Evolutionary conservation across 1,140 invertebrate species (phyloP), one percentile per base, ranked within the genome.

Genomic region (Penaeus indicus): DNA sequence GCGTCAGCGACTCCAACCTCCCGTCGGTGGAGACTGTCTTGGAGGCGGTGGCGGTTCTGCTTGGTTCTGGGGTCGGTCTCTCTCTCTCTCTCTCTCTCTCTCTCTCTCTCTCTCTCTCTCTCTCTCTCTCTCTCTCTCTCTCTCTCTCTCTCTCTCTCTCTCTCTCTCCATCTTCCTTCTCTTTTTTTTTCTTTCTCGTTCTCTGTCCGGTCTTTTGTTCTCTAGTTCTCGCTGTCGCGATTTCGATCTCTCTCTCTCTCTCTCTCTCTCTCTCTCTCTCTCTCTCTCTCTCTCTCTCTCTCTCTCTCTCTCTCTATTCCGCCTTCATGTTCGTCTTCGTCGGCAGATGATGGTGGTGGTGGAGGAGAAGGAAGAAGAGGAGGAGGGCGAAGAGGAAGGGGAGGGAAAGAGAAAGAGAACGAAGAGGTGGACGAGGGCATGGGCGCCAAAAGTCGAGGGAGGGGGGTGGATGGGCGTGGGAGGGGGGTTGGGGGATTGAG

Each of bases 1-100:
- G 81, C 87, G 87, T 89, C 87, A 89, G 69, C 83, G 81, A 84
- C 82, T 89, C 81, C 79, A 75, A 78, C 81, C 79, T 84, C 62
- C 85, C 85, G 64, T 80, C 85, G 85, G 61, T 77, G 85, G 78
- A 80, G 85, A 86, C n/a, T 77, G 80, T 25, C 62, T 18, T 63
- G 62, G 61, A 21, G 62, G 61, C 25, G 32, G 61, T 22, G 62
- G 61, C 25, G 32, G 61, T 38, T 38, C 77, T 47, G 77, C 32
- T 42, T 47, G 77, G 27, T 79, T 54, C 13, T n/a, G 13, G 22
- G 47, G n/a, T 83, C 60, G 27, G 47, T 60, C 80, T 82, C 81
- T 83, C 69, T 83, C 81, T 83, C 60, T 83, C 81, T 83, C 27
- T 63, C 54, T 64, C 5, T 63, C 16, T 62, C 19, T 62, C 81